These are phyloP conservation scores for Nycticorax nycticorax DNA, from an alignment of 2,113 vertebrate genomes.

Conservation along the genomic window DNA sequence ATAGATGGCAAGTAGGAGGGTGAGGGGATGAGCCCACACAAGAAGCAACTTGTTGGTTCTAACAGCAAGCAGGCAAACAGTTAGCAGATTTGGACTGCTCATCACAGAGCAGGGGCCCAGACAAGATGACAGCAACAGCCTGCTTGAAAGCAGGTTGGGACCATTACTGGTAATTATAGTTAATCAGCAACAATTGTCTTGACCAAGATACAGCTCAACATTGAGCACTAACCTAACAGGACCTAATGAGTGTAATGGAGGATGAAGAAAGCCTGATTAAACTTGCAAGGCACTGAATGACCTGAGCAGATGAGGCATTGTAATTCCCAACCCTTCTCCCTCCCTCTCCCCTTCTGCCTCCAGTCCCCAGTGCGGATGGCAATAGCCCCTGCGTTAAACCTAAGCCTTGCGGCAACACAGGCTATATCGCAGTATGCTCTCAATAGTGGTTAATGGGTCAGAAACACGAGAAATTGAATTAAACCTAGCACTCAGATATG, in stretches of 20 bases:
- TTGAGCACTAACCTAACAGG: conserved; percentile 78
- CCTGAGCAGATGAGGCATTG: conserved; percentile 44
- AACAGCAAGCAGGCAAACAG: conserved; percentile 72
- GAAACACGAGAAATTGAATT: neutral
- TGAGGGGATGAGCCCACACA: conserved; percentile 82
- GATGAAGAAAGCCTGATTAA: conserved; percentile 78
- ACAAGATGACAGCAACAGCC: conserved; percentile 79
- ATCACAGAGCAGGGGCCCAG: conserved; percentile 70
- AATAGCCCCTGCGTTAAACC: neutral
- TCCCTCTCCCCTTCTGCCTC: neutral
- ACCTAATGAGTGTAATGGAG: conserved; percentile 84
- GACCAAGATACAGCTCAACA: conserved; percentile 88
- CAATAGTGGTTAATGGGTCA: neutral
- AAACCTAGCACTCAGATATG: neutral
- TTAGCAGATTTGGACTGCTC: conserved; percentile 68
- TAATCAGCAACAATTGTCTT: conserved; percentile 87
- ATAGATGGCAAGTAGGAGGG: neutral
- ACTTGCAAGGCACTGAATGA: conserved; percentile 46
- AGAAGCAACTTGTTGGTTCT: conserved; percentile 75
- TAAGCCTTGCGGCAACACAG: neutral
- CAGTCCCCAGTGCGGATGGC: neutral
- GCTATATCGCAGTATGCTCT: neutral
- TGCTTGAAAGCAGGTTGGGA: conserved; percentile 80
- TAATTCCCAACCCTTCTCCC: neutral
- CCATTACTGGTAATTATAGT: conserved; percentile 92